phyloP scores from a whole-genome alignment of 2,113 vertebrate genomes.

The Erinaceus europaeus region DNA sequence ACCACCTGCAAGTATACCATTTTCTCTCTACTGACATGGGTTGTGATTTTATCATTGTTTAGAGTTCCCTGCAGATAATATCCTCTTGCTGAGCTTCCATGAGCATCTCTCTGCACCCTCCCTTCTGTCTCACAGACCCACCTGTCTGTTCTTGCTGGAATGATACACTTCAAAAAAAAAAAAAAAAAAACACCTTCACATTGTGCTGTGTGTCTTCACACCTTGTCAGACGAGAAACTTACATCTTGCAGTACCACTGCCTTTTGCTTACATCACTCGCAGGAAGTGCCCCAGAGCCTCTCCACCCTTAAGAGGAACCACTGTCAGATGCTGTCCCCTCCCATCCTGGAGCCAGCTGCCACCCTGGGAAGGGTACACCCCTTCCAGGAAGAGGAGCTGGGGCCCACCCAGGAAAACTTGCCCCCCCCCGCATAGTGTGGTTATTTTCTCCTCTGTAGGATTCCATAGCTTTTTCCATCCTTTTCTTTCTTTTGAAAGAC shows the following conservation, averaged over 20 bases:
- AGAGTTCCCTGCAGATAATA: neutral
- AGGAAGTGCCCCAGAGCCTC: neutral
- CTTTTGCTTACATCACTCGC: neutral
- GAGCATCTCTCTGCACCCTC: neutral
- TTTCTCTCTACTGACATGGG: neutral
- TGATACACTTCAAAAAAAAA: no score
- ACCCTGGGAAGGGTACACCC: neutral
- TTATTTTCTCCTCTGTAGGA: no score
- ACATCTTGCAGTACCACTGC: neutral
- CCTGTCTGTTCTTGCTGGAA: neutral
- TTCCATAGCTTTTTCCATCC: no score
- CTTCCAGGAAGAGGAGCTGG: neutral
- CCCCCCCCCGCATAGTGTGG: neutral
- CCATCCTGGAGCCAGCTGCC: neutral
- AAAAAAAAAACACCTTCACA: neutral
- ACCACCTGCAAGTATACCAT: neutral
- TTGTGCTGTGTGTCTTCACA: neutral
- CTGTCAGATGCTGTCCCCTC: neutral
- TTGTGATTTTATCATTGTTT: neutral
- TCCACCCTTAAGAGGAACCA: conserved; percentile 1
- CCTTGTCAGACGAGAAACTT: neutral
- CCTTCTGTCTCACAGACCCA: neutral
- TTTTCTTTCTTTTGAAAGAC: no score
- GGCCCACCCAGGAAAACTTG: neutral
- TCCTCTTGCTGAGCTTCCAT: accelerated